Percentiles rank a stretch among this genome's conserved stretches.
phyloP scores from a whole-genome alignment of 2,113 vertebrate genomes.

The Polyodon spathula region DNA sequence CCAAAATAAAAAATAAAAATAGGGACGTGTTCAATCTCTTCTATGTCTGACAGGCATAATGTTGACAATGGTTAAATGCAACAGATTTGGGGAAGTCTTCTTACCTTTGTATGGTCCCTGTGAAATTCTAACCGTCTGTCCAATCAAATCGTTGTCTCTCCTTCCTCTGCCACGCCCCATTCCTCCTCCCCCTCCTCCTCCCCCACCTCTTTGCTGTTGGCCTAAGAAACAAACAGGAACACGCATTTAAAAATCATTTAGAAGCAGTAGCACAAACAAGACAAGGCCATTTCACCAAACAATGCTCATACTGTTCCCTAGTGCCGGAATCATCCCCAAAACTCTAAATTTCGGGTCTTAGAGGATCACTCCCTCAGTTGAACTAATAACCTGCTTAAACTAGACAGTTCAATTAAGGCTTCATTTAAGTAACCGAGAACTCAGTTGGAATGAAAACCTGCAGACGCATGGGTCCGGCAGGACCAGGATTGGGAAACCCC shows the following conservation, averaged over 20 bases:
- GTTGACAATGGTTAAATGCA: neutral
- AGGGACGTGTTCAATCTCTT: neutral
- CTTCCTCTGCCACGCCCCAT: constrained; percentile 79
- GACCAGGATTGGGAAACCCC: too few relatives aligned
- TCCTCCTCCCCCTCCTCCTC: constrained; percentile 50
- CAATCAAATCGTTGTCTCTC: constrained; percentile 86
- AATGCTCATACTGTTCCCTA: too few relatives aligned
- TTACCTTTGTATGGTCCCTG: constrained; percentile 92
- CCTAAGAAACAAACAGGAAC: constrained; percentile 25
- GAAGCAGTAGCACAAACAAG: neutral
- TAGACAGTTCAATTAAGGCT: too few relatives aligned
- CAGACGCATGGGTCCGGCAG: too few relatives aligned
- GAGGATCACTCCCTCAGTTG: too few relatives aligned
- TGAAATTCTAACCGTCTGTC: constrained; percentile 87
- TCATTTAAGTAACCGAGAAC: too few relatives aligned
- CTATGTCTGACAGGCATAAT: too few relatives aligned
- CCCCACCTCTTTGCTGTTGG: constrained; percentile 54
- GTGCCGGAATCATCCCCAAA: too few relatives aligned
- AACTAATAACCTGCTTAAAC: too few relatives aligned
- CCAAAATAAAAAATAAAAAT: neutral
- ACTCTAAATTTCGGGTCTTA: too few relatives aligned
- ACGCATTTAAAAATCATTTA: neutral
- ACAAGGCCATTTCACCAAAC: too few relatives aligned
- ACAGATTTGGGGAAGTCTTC: neutral
- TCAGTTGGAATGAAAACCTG: too few relatives aligned